These are phyloP conservation scores for Indicator maculatus DNA, from an alignment of 2,113 vertebrate species.

Conservation along the genomic window DNA sequence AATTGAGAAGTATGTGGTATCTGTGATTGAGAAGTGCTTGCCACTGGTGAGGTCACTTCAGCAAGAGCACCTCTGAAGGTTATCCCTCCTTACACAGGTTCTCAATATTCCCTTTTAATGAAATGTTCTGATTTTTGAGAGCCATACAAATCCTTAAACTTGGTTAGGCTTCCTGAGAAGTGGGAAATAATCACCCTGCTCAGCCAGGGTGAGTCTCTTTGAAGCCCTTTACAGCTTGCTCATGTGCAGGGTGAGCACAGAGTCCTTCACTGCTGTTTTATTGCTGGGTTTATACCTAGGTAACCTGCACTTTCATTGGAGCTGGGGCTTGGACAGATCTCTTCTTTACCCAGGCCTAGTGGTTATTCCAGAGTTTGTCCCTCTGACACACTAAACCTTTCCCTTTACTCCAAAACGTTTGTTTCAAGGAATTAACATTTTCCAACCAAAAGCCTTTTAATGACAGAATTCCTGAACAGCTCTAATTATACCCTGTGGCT, in stretches of 20 bases:
- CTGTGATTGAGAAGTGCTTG: neutral
- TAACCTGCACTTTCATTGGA: neutral
- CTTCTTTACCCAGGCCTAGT: neutral
- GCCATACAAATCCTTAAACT: neutral
- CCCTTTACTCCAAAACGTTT: neutral
- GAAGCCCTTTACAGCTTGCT: neutral
- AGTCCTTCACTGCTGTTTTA: neutral
- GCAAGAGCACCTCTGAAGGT: neutral
- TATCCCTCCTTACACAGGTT: neutral
- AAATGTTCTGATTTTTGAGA: neutral
- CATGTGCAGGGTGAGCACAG: neutral
- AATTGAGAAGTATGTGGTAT: no score
- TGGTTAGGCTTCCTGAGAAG: neutral
- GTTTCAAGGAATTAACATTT: slow-evolving; percentile 14
- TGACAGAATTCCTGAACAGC: slow-evolving; percentile 36
- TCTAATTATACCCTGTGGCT: neutral
- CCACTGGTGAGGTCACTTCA: neutral
- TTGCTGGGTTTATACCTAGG: neutral
- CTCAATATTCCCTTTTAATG: neutral
- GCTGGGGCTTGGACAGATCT: neutral
- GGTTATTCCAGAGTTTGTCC: neutral
- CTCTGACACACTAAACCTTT: neutral
- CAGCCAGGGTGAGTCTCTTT: neutral
- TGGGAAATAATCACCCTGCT: neutral
- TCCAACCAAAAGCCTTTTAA: slow-evolving; percentile 23